phyloP scores from a whole-genome alignment of 2,113 vertebrate genomes.

The Gymnocephalus cernua region DNA sequence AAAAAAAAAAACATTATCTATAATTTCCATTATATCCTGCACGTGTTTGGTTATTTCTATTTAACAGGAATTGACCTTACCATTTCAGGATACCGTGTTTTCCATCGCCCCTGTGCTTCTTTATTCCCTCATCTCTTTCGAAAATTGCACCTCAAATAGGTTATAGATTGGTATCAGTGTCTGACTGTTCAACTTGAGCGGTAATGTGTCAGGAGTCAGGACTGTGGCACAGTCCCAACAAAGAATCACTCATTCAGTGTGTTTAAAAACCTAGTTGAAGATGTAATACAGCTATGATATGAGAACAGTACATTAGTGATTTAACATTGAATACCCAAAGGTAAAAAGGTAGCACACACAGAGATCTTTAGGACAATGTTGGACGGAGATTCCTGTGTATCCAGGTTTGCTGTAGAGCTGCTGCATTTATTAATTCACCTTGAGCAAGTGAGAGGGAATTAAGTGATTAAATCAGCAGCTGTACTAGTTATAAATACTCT shows the following conservation, averaged over 20 bases:
- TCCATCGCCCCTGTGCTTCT: constrained; percentile 6
- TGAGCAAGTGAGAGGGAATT: background rate
- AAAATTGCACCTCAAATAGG: constrained; percentile 51
- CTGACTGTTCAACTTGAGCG: constrained; percentile 46
- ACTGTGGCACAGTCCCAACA: constrained; percentile 21
- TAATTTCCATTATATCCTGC: background rate
- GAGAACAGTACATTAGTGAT: constrained; percentile 13
- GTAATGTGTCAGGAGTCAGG: constrained; percentile 38
- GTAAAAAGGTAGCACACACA: no score
- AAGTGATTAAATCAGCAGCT: constrained; percentile 14
- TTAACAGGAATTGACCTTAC: constrained; percentile 24
- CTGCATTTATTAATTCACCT: constrained; percentile 26
- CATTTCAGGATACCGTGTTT: constrained; percentile 38
- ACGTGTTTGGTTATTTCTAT: constrained; percentile 21
- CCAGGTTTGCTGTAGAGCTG: constrained; percentile 8
- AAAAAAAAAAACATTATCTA: background rate
- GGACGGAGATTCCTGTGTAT: background rate
- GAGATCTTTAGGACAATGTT: no score
- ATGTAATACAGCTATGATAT: constrained; percentile 44
- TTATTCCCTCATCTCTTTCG: constrained; percentile 22
- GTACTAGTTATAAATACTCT: background rate
- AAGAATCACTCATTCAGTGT: constrained; percentile 25
- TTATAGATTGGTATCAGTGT: constrained; percentile 59
- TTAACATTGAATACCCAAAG: no score
- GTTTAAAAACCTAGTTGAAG: constrained; percentile 42